Evolutionary conservation across 2,113 vertebrate species (phyloP), one percentile per base, ranked within the genome.

Genomic region (Nycticryphes semicollaris): DNA sequence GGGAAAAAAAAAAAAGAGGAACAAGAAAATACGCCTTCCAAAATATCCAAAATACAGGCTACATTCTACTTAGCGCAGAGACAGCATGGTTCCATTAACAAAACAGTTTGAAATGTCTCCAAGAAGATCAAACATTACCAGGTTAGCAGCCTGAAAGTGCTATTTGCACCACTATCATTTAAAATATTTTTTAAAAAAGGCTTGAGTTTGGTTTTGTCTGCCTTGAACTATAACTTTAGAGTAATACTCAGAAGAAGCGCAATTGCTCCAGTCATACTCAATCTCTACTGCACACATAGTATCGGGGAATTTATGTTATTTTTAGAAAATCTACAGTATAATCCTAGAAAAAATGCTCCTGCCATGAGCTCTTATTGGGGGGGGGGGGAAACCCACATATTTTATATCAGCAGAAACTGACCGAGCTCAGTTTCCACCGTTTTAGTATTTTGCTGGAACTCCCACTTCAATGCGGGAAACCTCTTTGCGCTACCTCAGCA

Each of bases 351-450:
- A 89, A 74, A 43, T n/a, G 8, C 7, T 74, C 60, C 54, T 68
- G 22, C 15, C 25, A 51, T 30, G 8, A 45, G 15, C 18, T 47
- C 31, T 13, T 14, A 35, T 0, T 1, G 1, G 10, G 8, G 3
- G 2, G 1, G 10, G 8, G 3, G 2, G 10, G 3, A 23, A 18
- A 24, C 4, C 28, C 16, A 35, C n/a, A 2, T n/a, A 72, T 45
- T 84, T 70, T 62, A 60, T 27, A 35, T 7, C 16, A 11, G 23
- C 54, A 81, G 87, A 87, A 84, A 33, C 8, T 28, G 7, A 39
- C 43, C 76, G 8, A 81, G 28, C 10, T 78, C 64, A 45, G n/a
- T 30, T 70, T 66, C 45, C 60, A 83, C 13, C 22, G 35, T 79
- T 43, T 39, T 14, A 89, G 21, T n/a, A 45, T 50, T 66, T 50